Evolutionary conservation across 2,113 vertebrate genomes (phyloP), one percentile per base, ranked within the genome.

Genomic region (Tychaedon coryphoeus): DNA sequence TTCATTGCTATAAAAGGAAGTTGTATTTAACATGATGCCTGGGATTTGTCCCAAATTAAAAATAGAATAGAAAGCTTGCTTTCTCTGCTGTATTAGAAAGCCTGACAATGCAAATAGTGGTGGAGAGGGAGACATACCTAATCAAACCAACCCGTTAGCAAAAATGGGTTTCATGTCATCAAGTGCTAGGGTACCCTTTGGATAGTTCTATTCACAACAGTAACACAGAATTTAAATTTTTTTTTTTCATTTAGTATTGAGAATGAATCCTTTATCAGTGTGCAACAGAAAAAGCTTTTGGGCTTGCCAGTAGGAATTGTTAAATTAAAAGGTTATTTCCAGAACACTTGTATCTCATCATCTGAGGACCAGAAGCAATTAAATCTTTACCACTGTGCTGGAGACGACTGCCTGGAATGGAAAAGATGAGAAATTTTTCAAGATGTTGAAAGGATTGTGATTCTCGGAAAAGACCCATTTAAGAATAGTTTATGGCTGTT

Each of bases 301-400:
- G 51, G 28, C 64, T 86, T 90, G 82, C 75, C 48, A 64, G 43
- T 29, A 92, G 88, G 93, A 95, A 86, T 67, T 94, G 75, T 94
- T 93, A 92, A 90, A 88, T 95, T 93, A 93, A 95, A 90, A 78
- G 61, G 36, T 86, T 94, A 56, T 86, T 96, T 97, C 86, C 82
- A 92, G 78, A 92, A 81, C 78, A 60, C 69, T 95, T 94, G 64
- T 93, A 86, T 96, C 58, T 93, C 85, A 81, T 90, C 84, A 72
- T 88, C 54, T 77, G 43, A 95, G 60, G 75, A 93, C 64, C 56
- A 92, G 92, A 96, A 95, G 88, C 82, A 93, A 92, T 92, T 93
- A 92, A 88, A 78, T 93, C 48, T 80, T 93, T 80, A 56, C 71
- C 50, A 34, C 43, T 77, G 64, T 2, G 4, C 43, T 60, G 60